Conservation (phyloP, 2,888 invertebrate species). For the Bellardia bayeri region DNA sequence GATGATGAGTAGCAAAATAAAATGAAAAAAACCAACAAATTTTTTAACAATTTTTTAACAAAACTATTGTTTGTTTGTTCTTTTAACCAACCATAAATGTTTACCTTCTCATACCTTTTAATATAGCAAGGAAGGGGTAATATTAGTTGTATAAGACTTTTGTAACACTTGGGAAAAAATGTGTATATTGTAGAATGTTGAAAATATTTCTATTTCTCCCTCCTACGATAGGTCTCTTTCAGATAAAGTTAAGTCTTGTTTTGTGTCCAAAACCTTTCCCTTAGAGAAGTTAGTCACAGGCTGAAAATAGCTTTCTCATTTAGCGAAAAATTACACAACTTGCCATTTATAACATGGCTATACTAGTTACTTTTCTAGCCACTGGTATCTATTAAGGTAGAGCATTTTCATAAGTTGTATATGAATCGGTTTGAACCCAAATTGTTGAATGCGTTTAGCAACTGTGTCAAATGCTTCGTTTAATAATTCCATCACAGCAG, state of each 20-base stretch:
- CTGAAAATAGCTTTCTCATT: too few species aligned
- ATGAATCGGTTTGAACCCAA: background rate
- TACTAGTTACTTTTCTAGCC: too few species aligned
- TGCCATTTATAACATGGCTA: too few species aligned
- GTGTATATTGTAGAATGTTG: too few species aligned
- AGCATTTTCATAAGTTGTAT: too few species aligned
- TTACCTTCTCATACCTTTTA: slow-evolving; percentile 33
- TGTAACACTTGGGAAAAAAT: background rate
- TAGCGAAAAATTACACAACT: too few species aligned
- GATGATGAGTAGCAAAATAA: slow-evolving; percentile 66
- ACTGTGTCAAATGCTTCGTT: slow-evolving; percentile 23
- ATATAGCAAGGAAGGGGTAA: background rate
- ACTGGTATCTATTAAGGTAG: too few species aligned
- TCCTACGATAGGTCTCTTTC: too few species aligned
- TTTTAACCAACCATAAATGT: slow-evolving; percentile 68
- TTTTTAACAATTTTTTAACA: slow-evolving; percentile 71
- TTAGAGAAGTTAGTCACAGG: too few species aligned
- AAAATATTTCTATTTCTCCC: too few species aligned
- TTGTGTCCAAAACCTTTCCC: too few species aligned
- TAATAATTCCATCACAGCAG: slow-evolving; percentile 3
- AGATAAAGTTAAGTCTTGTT: too few species aligned
- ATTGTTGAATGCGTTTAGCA: slow-evolving; percentile 8
- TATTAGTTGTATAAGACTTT: background rate
- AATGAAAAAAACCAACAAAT: slow-evolving; percentile 27
- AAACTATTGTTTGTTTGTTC: slow-evolving; percentile 71